These are phyloP conservation scores for Silurus meridionalis DNA, from an alignment of 2,113 vertebrate species.

Conservation along the genomic window DNA sequence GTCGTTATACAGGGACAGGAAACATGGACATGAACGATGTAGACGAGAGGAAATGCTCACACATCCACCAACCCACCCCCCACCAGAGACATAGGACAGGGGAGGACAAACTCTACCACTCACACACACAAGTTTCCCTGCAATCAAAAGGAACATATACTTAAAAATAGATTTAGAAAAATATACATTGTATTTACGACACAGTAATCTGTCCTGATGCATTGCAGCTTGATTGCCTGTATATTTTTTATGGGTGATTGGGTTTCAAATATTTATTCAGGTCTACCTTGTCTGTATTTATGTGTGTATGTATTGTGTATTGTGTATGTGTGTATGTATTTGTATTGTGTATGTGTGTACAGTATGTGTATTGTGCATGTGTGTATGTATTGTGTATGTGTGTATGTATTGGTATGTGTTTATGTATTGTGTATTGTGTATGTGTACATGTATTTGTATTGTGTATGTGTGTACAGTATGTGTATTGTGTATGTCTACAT, in stretches of 20 bases:
- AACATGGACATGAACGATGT: background rate
- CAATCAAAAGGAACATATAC: background rate
- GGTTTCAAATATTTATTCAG: no score
- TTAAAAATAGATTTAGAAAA: background rate
- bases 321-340: background rate
- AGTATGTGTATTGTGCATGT: no score
- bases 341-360: no score
- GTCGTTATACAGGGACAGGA: conserved; percentile 5
- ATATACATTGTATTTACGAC: conserved; percentile 3
- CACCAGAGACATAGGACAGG: background rate
- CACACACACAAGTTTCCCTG: background rate
- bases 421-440: no score
- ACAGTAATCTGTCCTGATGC: conserved; percentile 26
- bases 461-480: no score
- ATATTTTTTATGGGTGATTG: background rate
- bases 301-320: no score
- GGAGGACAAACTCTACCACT: background rate
- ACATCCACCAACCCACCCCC: conserved; percentile 8
- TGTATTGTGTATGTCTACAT: no score
- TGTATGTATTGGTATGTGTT: no score
- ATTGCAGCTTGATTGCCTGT: conserved; percentile 16
- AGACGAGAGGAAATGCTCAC: conserved; percentile 27
- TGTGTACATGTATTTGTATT: no score
- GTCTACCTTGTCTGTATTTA: no score
- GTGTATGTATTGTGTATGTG: no score